Evolutionary conservation across 2,888 invertebrate species (phyloP), one percentile per base, ranked within the genome.

Genomic region (Apodemia zela): DNA sequence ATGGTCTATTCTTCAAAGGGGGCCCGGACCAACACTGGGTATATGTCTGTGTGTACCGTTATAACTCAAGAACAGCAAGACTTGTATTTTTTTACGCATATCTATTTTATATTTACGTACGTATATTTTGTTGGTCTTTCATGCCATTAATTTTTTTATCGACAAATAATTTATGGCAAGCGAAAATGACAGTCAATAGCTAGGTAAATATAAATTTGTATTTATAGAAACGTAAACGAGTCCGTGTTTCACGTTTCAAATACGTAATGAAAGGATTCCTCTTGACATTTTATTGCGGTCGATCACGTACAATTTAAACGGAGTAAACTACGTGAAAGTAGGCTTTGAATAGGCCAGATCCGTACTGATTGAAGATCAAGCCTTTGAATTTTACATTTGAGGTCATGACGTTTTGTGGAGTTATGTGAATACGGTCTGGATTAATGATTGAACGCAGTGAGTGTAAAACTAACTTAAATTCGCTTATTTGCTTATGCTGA

Each of bases 211-310:
- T 54, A 51, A 21, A 51, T 25, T 13, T 54, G 15, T 15, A 54
- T 54, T 54, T 54, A 54, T 54, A 8, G 25, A 25, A 21, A 21
- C 18, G 49, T 54, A 25, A 54, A 54, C 15, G 25, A 25, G 21
- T 10, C 18, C 49, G 18, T 54, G 54, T 54, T 54, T 21, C 25
- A 25, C 54, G 54, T 54, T 54, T 54, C 54, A 54, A 54, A 21
- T 54, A 54, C 54, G 25, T 13, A 54, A 54, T 54, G 54, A 54
- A 54, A 54, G 54, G 54, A 54, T 25, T 21, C 54, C 54, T 54
- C 25, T 54, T 54, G 54, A 54, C 54, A 54, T 54, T 54, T 54
- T 54, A 54, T 54, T 21, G 54, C 54, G 25, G 54, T 54, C 54
- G 25, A 54, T 54, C 54, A 54, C 54, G 54, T 54, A 54, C 54